Percentiles rank a stretch among this genome's conserved stretches.
phyloP scores from a whole-genome alignment of 2,797 vertebrate genomes.

The Adelosebastes latens region DNA sequence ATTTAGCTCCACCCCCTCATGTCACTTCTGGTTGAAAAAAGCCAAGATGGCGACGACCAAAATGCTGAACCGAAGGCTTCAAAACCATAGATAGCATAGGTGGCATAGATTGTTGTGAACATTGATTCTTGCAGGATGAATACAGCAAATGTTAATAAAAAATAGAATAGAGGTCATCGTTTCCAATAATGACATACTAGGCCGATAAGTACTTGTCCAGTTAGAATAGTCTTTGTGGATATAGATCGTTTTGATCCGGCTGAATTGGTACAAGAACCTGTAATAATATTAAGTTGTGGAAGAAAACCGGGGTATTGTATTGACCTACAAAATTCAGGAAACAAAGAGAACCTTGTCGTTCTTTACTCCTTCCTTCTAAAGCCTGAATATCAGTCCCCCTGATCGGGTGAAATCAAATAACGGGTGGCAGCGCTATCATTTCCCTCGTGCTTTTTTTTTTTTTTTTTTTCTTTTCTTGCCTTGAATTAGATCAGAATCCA shows the following conservation, averaged over 20 bases:
- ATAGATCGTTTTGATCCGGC: neutral
- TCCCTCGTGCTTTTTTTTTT: constrained; percentile 29
- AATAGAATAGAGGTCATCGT: neutral
- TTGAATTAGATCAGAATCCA: constrained; percentile 72
- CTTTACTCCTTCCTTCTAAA: neutral
- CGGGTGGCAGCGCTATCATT: constrained; percentile 39
- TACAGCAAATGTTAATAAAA: neutral
- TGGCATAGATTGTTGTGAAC: neutral
- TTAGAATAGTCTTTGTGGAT: neutral
- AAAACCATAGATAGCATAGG: too few species aligned
- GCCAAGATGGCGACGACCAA: too few species aligned
- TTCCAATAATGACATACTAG: neutral
- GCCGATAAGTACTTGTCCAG: neutral
- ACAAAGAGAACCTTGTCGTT: neutral
- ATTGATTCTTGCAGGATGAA: neutral
- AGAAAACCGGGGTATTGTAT: neutral
- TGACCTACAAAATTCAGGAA: constrained; percentile 6
- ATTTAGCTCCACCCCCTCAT: too few species aligned
- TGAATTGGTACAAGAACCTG: neutral
- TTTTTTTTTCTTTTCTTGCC: constrained; percentile 15
- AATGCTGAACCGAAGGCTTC: too few species aligned
- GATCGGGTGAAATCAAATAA: constrained; percentile 49
- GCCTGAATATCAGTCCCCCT: constrained; percentile 7
- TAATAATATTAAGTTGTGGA: neutral
- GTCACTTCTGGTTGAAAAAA: too few species aligned